Conservation (phyloP, 1,140 invertebrate genomes). For the Anoplolepis gracilipes region DNA sequence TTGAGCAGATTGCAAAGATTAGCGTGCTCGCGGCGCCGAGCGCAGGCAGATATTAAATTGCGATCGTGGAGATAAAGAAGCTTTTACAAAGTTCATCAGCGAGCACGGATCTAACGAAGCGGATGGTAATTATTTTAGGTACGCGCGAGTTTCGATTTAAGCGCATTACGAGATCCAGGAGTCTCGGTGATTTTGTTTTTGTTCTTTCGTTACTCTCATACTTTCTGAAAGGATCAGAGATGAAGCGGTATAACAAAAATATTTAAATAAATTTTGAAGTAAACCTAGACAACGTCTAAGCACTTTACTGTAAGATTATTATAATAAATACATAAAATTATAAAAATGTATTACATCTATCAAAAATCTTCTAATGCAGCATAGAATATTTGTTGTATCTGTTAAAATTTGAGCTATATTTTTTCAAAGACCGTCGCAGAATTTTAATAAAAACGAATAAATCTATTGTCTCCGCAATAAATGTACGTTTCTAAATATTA, state of each 20-base stretch:
- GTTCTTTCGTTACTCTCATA: too few species aligned
- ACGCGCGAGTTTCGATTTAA: constrained; percentile 53
- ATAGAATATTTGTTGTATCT: not conserved
- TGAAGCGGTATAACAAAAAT: not conserved
- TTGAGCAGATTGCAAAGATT: constrained; percentile 20
- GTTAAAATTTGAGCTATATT: not conserved
- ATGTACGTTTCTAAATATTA: not conserved
- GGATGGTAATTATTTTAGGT: constrained; percentile 51
- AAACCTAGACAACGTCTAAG: too few species aligned
- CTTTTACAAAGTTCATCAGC: constrained; percentile 48
- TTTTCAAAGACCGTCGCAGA: too few species aligned
- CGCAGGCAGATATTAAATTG: constrained; percentile 43
- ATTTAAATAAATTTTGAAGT: constrained; percentile 15
- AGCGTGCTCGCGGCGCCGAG: not conserved
- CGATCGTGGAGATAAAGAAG: constrained; percentile 47
- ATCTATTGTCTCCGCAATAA: not conserved
- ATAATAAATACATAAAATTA: not conserved
- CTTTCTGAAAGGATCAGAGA: constrained; percentile 11
- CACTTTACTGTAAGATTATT: too few species aligned
- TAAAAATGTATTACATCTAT: not conserved
- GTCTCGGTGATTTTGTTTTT: constrained; percentile 25
- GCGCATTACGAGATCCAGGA: constrained; percentile 21
- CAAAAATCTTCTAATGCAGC: not conserved
- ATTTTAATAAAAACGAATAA: not conserved
- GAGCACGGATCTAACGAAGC: constrained; percentile 43